Conservation (phyloP, 2,888 invertebrate species). For the Drosophila peninsularis region DNA sequence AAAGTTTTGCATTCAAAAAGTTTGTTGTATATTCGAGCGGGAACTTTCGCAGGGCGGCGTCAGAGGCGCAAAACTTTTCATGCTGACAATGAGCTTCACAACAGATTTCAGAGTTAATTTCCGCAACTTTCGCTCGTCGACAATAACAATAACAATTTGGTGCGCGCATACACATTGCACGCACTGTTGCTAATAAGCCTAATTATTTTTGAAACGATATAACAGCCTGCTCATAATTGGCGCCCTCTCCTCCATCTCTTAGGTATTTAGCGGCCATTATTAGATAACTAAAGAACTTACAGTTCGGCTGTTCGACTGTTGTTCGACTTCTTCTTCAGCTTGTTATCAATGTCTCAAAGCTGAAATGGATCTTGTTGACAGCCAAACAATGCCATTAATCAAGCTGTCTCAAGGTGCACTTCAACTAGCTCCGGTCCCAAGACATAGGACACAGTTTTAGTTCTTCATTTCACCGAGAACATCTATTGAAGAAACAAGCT, state of each 20-base stretch:
- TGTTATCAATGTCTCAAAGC: constrained; percentile 69
- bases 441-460: constrained; percentile 18
- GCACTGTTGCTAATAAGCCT: constrained; percentile 75
- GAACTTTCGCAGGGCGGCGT: constrained; percentile 53
- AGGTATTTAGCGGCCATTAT: constrained; percentile 39
- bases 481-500: neutral
- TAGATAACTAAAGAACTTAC: constrained; percentile 28
- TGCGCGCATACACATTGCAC: constrained; percentile 56
- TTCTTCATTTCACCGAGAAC: constrained; percentile 12
- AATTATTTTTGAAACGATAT: constrained; percentile 64
- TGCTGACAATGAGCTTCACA: constrained; percentile 78
- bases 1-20: constrained; percentile 77
- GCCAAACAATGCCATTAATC: constrained; percentile 73
- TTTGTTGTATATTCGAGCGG: constrained; percentile 48
- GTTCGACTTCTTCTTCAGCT: neutral
- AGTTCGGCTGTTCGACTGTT: neutral
- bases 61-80: constrained; percentile 57
- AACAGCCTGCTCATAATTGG: constrained; percentile 52
- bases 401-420: constrained; percentile 70
- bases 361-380: constrained; percentile 70
- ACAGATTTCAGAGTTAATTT: constrained; percentile 79
- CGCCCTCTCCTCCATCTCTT: neutral
- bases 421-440: constrained; percentile 21
- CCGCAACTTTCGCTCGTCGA: constrained; percentile 59
- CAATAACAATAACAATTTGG: constrained; percentile 70